Conservation (phyloP, 2,113 vertebrate genomes). For the Thunnus thynnus region DNA sequence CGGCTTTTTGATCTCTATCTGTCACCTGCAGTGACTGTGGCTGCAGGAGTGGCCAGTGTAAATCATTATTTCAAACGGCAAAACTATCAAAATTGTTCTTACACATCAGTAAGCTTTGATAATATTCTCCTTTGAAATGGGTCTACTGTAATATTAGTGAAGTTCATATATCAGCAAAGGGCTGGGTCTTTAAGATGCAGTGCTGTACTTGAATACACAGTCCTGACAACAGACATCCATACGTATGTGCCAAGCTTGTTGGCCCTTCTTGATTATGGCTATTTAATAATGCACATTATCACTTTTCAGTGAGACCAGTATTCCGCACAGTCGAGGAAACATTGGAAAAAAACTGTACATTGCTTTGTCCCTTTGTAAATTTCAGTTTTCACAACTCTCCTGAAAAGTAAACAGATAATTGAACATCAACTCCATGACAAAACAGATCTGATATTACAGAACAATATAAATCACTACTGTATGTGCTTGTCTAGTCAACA, state of each 20-base stretch:
- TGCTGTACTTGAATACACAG: constrained; percentile 41
- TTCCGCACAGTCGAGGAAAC: constrained; percentile 10
- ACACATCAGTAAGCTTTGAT: constrained; percentile 17
- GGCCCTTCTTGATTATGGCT: constrained; percentile 64
- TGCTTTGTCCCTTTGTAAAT: constrained; percentile 42
- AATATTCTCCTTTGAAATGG: constrained; percentile 12
- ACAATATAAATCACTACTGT: constrained; percentile 69
- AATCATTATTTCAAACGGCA: constrained; percentile 49
- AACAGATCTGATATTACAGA: constrained; percentile 67
- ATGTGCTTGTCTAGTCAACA: constrained; percentile 52
- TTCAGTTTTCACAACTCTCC: constrained; percentile 48
- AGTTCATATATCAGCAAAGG: constrained; percentile 23
- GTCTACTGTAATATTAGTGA: background rate
- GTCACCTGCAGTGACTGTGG: background rate
- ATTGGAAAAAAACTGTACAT: constrained; percentile 48
- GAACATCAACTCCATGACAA: constrained; percentile 64
- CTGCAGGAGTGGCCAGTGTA: constrained; percentile 1
- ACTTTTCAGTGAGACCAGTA: constrained; percentile 10
- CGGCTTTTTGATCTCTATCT: background rate
- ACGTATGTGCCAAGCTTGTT: constrained; percentile 34
- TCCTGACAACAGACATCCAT: constrained; percentile 43
- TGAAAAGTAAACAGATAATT: constrained; percentile 57
- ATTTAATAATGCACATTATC: constrained; percentile 61
- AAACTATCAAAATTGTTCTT: constrained; percentile 39
- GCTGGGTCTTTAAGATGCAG: constrained; percentile 35